Evolutionary conservation across 2,113 vertebrate genomes (phyloP).

Genomic region (Anas platyrhynchos): DNA sequence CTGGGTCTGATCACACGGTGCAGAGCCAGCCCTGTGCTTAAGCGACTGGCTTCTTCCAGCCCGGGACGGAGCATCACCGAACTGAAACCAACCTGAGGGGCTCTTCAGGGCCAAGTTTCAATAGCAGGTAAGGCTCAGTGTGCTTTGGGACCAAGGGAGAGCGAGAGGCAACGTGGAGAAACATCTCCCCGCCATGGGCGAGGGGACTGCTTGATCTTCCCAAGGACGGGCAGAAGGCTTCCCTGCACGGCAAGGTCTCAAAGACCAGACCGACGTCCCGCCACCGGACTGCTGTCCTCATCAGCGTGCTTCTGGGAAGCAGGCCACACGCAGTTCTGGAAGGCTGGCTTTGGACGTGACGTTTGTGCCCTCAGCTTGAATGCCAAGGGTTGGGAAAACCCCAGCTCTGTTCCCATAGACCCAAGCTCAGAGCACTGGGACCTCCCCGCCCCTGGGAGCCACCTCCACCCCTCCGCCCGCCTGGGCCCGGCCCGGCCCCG

Average conservation of each 20-base stretch:
- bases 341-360: too few relatives aligned
- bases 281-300: background rate
- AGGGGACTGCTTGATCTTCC: background rate
- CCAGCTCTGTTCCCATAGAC: background rate
- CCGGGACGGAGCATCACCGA: background rate
- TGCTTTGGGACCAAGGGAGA: background rate
- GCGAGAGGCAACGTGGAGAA: background rate
- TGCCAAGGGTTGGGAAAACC: background rate
- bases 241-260: background rate
- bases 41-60: background rate
- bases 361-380: background rate
- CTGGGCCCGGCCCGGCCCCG: too few relatives aligned
- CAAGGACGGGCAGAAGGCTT: background rate
- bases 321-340: background rate
- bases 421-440: too few relatives aligned
- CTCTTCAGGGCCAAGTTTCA: too few relatives aligned
- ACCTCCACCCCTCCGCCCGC: background rate
- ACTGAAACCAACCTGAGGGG: background rate
- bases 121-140: fast-evolving
- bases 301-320: background rate
- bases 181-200: fast-evolving
- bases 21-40: background rate
- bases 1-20: background rate
- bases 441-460: background rate
- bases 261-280: background rate